Evolutionary conservation across 2,888 invertebrate species (phyloP).

Genomic region (Koerneria pararmatus): DNA sequence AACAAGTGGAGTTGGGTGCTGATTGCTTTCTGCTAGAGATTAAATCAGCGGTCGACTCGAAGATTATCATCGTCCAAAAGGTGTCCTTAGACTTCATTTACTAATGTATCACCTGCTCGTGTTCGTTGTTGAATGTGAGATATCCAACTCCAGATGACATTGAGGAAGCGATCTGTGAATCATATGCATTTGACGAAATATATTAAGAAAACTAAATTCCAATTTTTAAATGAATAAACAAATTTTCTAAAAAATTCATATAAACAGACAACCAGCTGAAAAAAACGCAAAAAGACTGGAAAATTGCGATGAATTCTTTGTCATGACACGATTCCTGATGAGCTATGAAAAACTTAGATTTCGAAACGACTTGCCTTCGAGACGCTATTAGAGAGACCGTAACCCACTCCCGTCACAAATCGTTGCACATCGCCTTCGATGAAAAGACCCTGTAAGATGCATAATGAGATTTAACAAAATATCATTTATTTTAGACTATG

Average conservation of each 20-base stretch:
- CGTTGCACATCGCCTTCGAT: constrained; percentile 88
- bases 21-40: constrained; percentile 9
- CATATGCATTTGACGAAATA: too few relatives aligned
- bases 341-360: too few relatives aligned
- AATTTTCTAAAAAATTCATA: background rate
- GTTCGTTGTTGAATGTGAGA: constrained; percentile 54
- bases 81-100: too few relatives aligned
- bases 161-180: constrained; percentile 46
- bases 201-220: too few relatives aligned
- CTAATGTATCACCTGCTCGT: constrained; percentile 54
- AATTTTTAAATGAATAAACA: too few relatives aligned
- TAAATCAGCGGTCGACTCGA: too few relatives aligned
- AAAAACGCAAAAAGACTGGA: background rate
- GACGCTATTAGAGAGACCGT: constrained; percentile 92
- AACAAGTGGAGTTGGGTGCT: background rate
- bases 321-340: background rate
- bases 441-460: constrained; percentile 76
- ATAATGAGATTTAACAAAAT: too few relatives aligned
- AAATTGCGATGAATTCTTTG: background rate
- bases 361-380: constrained; percentile 76
- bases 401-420: constrained; percentile 88
- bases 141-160: constrained; percentile 54
- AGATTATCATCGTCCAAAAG: too few relatives aligned
- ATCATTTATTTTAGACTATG: too few relatives aligned
- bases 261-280: background rate